Conservation (phyloP, 23 tunicate species). For the Ciona savignyi region DNA sequence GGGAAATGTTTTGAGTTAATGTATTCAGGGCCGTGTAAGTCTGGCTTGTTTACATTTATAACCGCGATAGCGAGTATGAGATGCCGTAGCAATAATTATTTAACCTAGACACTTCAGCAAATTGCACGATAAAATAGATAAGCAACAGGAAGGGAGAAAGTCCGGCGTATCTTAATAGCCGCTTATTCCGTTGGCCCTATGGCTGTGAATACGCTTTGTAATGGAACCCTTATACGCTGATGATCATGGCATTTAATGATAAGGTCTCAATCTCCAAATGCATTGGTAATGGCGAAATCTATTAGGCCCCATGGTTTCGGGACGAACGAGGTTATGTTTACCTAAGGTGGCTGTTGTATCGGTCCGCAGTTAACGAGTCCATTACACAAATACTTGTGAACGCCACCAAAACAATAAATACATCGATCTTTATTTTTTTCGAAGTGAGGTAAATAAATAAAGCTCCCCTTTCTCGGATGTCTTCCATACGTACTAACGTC, state of each 20-base stretch:
- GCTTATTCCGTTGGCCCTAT: background rate
- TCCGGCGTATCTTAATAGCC: background rate
- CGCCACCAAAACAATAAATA: no score
- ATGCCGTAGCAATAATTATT: no score
- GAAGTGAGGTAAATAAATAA: no score
- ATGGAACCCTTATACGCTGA: conserved; percentile 4
- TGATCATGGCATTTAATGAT: conserved; percentile 3
- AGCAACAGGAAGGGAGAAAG: background rate
- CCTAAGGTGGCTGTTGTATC: no score
- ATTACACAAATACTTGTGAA: no score
- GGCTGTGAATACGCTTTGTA: background rate
- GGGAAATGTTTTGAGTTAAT: no score
- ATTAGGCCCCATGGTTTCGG: no score
- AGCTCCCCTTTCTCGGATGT: no score
- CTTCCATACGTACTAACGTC: no score
- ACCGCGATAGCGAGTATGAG: background rate
- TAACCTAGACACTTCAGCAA: background rate
- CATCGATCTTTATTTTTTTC: no score
- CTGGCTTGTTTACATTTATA: background rate
- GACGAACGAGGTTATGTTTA: no score
- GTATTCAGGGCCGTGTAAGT: background rate
- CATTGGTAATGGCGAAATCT: conserved; percentile 4
- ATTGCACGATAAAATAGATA: background rate
- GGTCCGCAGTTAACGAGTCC: no score
- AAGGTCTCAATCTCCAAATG: conserved; percentile 9